Percentiles rank a stretch among this genome's conserved stretches.
Conservation (phyloP, 2,888 invertebrate species). For the Acanthosepion esculentum region DNA sequence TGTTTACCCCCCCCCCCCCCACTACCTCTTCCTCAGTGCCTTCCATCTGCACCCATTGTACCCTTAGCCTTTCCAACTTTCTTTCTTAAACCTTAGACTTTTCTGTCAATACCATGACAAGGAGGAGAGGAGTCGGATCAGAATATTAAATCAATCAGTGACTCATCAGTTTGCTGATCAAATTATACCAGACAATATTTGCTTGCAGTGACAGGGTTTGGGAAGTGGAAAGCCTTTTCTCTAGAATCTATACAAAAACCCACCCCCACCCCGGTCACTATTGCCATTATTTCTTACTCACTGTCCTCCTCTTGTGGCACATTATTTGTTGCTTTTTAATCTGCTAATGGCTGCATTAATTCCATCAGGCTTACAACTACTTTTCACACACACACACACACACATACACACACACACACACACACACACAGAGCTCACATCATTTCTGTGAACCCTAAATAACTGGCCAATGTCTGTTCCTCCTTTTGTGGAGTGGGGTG, state of each 20-base stretch:
- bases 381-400: not conserved
- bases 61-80: not conserved
- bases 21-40: not conserved
- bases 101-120: not conserved
- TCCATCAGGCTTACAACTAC: not conserved
- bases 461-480: not conserved
- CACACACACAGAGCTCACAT: not conserved
- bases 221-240: not conserved
- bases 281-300: not conserved
- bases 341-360: not conserved
- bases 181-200: not conserved
- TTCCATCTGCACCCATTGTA: not conserved
- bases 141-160: not conserved
- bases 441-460: not conserved
- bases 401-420: not conserved
- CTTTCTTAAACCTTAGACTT: not conserved
- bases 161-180: not conserved
- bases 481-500: not conserved
- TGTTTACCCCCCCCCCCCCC: not conserved
- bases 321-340: conserved; percentile 33
- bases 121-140: not conserved
- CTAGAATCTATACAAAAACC: not conserved
- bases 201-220: not conserved
- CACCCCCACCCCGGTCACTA: not conserved
- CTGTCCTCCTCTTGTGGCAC: not conserved